Evolutionary conservation across 2,113 vertebrate genomes (phyloP), one percentile per base, ranked within the genome.

Genomic region (Actenoides hombroni): DNA sequence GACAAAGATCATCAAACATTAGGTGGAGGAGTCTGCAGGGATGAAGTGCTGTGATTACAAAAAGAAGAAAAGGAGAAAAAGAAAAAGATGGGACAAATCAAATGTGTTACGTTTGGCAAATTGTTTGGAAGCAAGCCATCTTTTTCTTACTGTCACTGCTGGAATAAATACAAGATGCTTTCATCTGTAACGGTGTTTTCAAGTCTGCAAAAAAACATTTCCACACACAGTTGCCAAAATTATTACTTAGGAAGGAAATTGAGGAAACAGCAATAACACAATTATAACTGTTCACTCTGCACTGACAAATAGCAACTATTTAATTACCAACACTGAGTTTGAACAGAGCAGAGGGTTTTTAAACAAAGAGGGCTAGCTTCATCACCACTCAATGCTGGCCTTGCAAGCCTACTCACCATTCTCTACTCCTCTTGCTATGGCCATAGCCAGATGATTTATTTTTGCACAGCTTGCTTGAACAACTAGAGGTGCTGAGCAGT

Each of bases 41-140:
- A 64, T 78, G 73, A 94, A 94, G 57, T 64, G 33, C 31, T 87
- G 44, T 78, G 39, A 89, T 61, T 89, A 84, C 57, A 84, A 79
- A 80, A 86, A 80, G 53, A 87, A 70, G 64, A 85, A 75, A 21
- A 80, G 28, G 10, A 40, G n/a, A 24, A 59, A 68, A 90, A 94
- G n/a, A 76, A 86, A 78, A 76, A 79, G 44, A 73, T 65, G n/a
- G 74, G 65, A 73, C 48, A 91, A 93, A 94, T 79, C 53, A 79
- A 75, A 87, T 6, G 24, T 65, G 81, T 53, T 91, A 61, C 54
- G 25, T 82, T n/a, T 93, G 83, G 90, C 17, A 95, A 95, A 93
- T 71, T 92, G 61, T 95, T 90, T 88, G 61, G 94, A 94, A 94
- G 73, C 48, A 82, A 94, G 77, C 74, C 92, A 92, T 54, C 35